Conservation (phyloP, 2,113 vertebrate genomes). For the Oryzias melastigma region DNA sequence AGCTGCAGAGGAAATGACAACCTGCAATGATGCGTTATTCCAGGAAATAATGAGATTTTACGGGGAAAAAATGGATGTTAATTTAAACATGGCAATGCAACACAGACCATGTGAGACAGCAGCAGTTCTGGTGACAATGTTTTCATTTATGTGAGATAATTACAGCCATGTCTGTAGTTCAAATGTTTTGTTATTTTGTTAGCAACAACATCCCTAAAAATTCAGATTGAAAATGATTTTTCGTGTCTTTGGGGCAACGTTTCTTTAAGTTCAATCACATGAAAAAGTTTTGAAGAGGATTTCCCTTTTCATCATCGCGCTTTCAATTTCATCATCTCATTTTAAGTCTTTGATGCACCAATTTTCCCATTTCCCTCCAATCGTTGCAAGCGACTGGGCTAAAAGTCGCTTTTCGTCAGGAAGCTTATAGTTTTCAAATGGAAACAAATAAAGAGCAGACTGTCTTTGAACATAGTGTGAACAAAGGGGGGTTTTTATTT, state of each 20-base stretch:
- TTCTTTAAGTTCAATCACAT: conserved; percentile 9
- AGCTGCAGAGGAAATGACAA: conserved; percentile 21
- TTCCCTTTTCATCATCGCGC: conserved; percentile 46
- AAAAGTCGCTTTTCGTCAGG: conserved; percentile 17
- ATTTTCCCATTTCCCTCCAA: conserved; percentile 43
- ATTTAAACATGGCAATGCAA: conserved; percentile 26
- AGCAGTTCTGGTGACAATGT: conserved; percentile 20
- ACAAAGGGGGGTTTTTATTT: conserved; percentile 24
- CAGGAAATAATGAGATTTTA: conserved; percentile 32
- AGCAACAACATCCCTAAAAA: not conserved
- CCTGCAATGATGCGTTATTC: not conserved
- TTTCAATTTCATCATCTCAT: conserved; percentile 54
- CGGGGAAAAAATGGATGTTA: conserved; percentile 29
- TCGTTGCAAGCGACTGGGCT: conserved; percentile 34
- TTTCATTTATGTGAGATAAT: conserved; percentile 38
- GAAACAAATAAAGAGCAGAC: conserved; percentile 36
- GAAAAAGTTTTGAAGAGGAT: conserved; percentile 23
- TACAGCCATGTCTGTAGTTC: conserved; percentile 23
- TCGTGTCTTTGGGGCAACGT: conserved; percentile 5
- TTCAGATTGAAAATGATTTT: not conserved
- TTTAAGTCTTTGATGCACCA: conserved; percentile 48
- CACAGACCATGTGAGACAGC: not conserved
- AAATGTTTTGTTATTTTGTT: conserved; percentile 1
- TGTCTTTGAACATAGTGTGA: conserved; percentile 27
- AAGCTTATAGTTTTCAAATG: conserved; percentile 27